Base-by-base conservation (phyloP, 2,888 invertebrate genomes). In the Eupithecia exiguata region DNA sequence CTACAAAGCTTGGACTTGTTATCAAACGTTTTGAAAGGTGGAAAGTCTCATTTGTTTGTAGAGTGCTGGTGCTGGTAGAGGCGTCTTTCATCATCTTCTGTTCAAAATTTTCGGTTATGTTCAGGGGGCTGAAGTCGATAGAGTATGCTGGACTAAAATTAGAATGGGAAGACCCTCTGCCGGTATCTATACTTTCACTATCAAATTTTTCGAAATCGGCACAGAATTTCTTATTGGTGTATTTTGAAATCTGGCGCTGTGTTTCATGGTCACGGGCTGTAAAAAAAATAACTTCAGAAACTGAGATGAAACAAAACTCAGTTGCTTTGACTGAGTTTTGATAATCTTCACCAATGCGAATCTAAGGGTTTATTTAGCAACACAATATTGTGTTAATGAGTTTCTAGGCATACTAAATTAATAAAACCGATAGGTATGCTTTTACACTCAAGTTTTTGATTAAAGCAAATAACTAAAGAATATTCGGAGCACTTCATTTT, bases 131-230 rank as follows among this genome's bases (percentile, higher is more conserved):
- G 53, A 86, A 82, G 67, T 79, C 79, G 68, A 80, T 79, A 49
- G 80, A 87, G 77, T 89, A 91, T 74, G 92, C 91, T 66, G 92
- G 91, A 40, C 66, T 66, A 25, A 43, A 66, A 21, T 6, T 25
- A 66, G 40, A 38, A 21, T 91, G 82, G 9, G 94, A 94, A 30
- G 94, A 94, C 14, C 93, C 94, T 66, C 91, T 81, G 1, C 94
- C 94, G 3, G 93, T 92, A 78, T 94, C 94, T 70, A 89, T 82
- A 80, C 91, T 93, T 7, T 85, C 82, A 36, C 82, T 77, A 79
- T 88, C 90, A 82, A 85, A 78, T 71, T 69, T 73, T 72, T 68
- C 81, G 77, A 35, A 10, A 35, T 38, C 58, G 10, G 21, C 1
- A 43, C 46, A 46, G 0, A 38, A 43, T 25, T 30, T 53, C 16